Evolutionary conservation across 2,888 invertebrate genomes (phyloP), one percentile per base, ranked within the genome.

Genomic region (Rosalia funebris): DNA sequence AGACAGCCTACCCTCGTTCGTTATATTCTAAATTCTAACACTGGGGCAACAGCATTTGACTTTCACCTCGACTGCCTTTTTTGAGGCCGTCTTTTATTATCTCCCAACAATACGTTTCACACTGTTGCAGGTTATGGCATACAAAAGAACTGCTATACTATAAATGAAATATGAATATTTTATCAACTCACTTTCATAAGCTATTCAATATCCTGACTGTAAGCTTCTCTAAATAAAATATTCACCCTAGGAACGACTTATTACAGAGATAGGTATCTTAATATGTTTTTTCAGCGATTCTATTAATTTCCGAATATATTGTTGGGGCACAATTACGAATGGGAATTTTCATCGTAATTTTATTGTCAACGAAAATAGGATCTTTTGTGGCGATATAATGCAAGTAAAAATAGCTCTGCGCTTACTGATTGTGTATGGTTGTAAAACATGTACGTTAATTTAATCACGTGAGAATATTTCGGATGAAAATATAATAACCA

Each of bases 151-250:
- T 44, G 44, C 44, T 44, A 19, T 44, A 25, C 44, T 44, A 44
- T 44, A 44, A 44, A 44, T 44, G 44, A 44, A 44, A 44, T 19
- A 44, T 44, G 44, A 44, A 44, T 44, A 44, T 44, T 44, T 44
- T 44, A 44, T 44, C 44, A 44, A 44, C 44, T 44, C 25, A n/a
- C 44, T 44, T 44, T 44, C 44, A 25, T 44, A 14, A 44, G 25
- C 44, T n/a, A 25, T 44, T 44, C 44, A 44, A 44, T 44, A 44
- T 44, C 44, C 44, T 10, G 25, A 34, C 34, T 7, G 34, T 34
- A 34, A n/a, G 11, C 10, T n/a, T 11, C 34, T 10, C 34, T 34
- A 34, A 11, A 34, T 34, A 34, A 34, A 34, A 11, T 7, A 34
- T 34, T 34, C 11, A 34, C 11, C 3, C 10, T 5, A 34, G 34